Base-by-base conservation (phyloP, 2,797 vertebrate species). In the Tolypeutes matacus region DNA sequence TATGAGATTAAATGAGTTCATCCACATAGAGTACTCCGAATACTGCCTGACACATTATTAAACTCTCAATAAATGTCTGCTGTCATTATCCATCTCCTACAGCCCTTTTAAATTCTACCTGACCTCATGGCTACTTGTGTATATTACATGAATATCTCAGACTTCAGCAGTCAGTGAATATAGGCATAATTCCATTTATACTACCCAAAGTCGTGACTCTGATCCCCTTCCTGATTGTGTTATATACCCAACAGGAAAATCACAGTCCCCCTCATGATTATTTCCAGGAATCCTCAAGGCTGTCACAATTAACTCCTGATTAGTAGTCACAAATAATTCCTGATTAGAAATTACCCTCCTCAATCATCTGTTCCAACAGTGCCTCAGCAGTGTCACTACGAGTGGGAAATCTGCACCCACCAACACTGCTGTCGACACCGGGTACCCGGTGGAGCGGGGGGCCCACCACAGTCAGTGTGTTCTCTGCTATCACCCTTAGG, bases 31-130 rank as follows among this genome's bases (percentile, higher is more conserved):
- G 39, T 15, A 49, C 58, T 53, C 39, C 70, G 83, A 80, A 64
- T 69, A 70, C 34, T 58, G n/a, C 76, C n/a, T 89, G 49, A 34
- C 27, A 42, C 8, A 75, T 86, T 4, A 2, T 42, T 67, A 86
- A 46, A 21, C 81, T 94, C 53, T 94, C 46, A 84, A 27, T 86
- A 70, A 86, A 86, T 86, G 72, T 83, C 70, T 90, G 21, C 46
- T 85, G 10, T 75, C 29, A 65, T 80, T 91, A 75, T 64, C 75
- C 29, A 83, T 91, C 49, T 86, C 92, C 53, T 86, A 53, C 8
- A 31, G 46, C 20, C 25, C 23, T 93, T 96, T 94, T 65, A 49
- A 95, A 84, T 89, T 94, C 77, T 77, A 53, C 62, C 64, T 93
- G 70, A 65, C n/a, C 76, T 65, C 12, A 6, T 29, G 65, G 36